Evolutionary conservation across 1,140 invertebrate species (phyloP).

Genomic region (Drosophila micromelanica): DNA sequence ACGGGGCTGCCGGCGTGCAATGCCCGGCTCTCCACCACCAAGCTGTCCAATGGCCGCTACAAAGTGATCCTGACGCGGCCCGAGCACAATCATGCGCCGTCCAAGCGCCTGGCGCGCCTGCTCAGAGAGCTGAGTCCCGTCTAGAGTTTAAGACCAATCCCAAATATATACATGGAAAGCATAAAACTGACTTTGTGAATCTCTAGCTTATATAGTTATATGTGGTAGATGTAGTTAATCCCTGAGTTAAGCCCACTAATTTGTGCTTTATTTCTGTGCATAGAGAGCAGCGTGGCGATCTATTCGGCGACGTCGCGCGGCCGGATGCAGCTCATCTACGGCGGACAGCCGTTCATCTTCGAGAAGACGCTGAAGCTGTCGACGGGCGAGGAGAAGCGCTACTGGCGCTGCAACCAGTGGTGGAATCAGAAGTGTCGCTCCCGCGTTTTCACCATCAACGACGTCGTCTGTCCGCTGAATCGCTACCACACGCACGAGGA

Average conservation of each 20-base stretch:
- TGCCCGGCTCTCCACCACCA: constrained; percentile 66
- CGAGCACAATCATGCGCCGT: constrained; percentile 70
- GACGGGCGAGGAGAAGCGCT: constrained; percentile 79
- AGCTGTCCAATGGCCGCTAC: constrained; percentile 56
- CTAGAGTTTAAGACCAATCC: constrained; percentile 43
- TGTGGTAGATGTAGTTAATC: no score
- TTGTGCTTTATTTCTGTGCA: constrained; percentile 3
- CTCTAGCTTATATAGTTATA: constrained; percentile 6
- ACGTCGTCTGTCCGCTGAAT: constrained; percentile 76
- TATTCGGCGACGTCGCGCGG: constrained; percentile 82
- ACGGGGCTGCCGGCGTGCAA: constrained; percentile 52
- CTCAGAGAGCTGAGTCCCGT: not conserved
- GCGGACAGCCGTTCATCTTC: constrained; percentile 83
- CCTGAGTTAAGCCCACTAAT: constrained; percentile 21
- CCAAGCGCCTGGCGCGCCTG: constrained; percentile 39
- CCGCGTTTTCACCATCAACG: constrained; percentile 80
- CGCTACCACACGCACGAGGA: constrained; percentile 83
- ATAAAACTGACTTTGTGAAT: constrained; percentile 42
- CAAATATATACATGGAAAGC: constrained; percentile 51
- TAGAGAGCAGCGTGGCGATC: constrained; percentile 74
- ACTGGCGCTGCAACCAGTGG: constrained; percentile 84
- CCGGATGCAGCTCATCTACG: constrained; percentile 80
- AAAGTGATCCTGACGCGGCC: constrained; percentile 65
- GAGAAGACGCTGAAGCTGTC: constrained; percentile 79
- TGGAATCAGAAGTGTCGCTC: constrained; percentile 84